Evolutionary conservation across 2,888 invertebrate genomes (phyloP).

Genomic region (Philhelius pedissequus): DNA sequence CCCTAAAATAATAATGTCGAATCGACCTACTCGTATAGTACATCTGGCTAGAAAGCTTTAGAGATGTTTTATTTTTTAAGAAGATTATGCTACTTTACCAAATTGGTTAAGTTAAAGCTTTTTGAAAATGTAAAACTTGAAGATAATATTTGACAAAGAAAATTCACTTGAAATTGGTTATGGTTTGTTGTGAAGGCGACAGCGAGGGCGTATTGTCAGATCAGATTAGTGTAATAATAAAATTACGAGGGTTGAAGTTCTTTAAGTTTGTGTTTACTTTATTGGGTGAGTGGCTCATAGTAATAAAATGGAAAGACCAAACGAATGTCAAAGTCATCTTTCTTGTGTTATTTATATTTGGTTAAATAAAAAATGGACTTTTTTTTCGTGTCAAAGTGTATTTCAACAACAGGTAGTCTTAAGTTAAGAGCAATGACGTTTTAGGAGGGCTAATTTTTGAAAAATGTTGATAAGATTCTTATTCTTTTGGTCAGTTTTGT

Average conservation of each 20-base stretch:
- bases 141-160: not conserved
- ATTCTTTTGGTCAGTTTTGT: not conserved
- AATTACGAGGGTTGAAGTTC: slow-evolving; percentile 6
- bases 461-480: not conserved
- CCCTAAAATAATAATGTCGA: not conserved
- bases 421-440: not conserved
- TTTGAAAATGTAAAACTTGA: not conserved
- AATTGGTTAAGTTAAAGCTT: not conserved
- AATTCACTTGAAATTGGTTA: not conserved
- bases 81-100: not conserved
- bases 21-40: not conserved
- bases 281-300: not conserved
- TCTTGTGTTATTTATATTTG: not conserved
- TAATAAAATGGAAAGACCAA: not conserved
- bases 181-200: not conserved
- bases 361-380: not conserved
- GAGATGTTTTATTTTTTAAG: not conserved
- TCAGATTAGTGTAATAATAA: slow-evolving; percentile 4
- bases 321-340: not conserved
- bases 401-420: not conserved
- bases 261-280: slow-evolving; percentile 4
- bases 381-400: not conserved
- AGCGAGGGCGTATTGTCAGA: not conserved
- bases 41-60: not conserved
- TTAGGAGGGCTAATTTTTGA: not conserved